Evolutionary conservation across 2,888 invertebrate species (phyloP), one percentile per base, ranked within the genome.

Genomic region (Leptopterna dolabrata): DNA sequence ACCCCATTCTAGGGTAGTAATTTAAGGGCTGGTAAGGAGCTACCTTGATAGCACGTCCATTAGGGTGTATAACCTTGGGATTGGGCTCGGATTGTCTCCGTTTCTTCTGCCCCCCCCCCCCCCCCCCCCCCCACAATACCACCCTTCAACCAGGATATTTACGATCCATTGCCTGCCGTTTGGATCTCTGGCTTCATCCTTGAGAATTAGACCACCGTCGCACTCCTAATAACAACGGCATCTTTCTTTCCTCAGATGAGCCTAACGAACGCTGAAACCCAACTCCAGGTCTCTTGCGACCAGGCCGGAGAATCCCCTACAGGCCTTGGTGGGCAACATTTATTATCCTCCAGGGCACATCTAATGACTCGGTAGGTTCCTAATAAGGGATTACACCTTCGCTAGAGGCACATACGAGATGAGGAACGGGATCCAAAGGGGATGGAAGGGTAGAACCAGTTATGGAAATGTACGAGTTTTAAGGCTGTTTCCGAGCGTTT

Each of bases 11-110:
- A 29, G 36, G 81, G 70, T 45, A 45, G 70, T 81, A 81, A 81
- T 86, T 87, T 70, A 87, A 63, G 81, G 47, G 73, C 24, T 41
- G 45, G 71, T 71, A 45, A 30, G 29, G 30, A 51, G 51, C 27
- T 45, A 86, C 86, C 76, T 76, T 51, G 76, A 78, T 78, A 47
- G 80, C 70, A 71, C 81, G 87, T 87, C 82, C 87, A 87, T 87
- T 87, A 81, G 51, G 30, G 45, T 19, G 51, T 55, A 55, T 55
- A 43, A 14, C 36, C 19, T 51, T 51, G 76, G 86, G 81, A 87
- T 81, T 81, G 87, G 47, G 87, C 76, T 87, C 7, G 55, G 81
- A 80, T 80, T 81, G 80, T 87, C 71, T 70, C 43, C 29, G 24
- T 11, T 70, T 14, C 29, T 47, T 51, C 55, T 78, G n/a, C n/a